These are phyloP conservation scores for Notolabrus celidotus DNA, from an alignment of 2,797 vertebrate genomes.

Conservation along the genomic window DNA sequence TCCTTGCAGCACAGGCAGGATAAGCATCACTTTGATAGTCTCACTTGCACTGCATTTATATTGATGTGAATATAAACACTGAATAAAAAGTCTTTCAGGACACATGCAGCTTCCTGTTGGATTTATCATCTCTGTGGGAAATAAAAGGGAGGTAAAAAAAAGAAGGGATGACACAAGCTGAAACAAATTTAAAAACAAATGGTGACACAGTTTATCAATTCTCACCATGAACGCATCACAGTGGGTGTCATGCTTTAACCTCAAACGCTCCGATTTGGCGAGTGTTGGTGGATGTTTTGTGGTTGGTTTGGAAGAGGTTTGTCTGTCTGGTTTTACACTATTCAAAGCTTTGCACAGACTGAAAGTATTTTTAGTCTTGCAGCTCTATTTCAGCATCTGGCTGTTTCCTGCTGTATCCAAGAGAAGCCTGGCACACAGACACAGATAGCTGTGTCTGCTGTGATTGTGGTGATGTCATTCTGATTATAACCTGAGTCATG, in stretches of 20 bases:
- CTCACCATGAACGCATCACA: constrained; percentile 2
- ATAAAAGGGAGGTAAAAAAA: constrained; percentile 13
- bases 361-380: constrained; percentile 57
- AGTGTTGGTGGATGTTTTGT: constrained; percentile 11
- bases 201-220: constrained; percentile 23
- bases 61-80: constrained; percentile 26
- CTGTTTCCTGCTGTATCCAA: constrained; percentile 44
- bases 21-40: constrained; percentile 43
- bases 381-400: constrained; percentile 50
- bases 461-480: constrained; percentile 58
- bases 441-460: constrained; percentile 40
- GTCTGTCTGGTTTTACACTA: constrained; percentile 42
- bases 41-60: constrained; percentile 13
- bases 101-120: constrained; percentile 17
- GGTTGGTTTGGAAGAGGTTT: constrained; percentile 29
- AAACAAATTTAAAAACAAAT: constrained; percentile 38
- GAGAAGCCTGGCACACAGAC: constrained; percentile 25
- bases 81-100: constrained; percentile 18
- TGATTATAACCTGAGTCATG: constrained; percentile 57
- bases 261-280: constrained; percentile 10
- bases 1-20: constrained; percentile 27
- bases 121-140: constrained; percentile 25
- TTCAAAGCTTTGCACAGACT: constrained; percentile 30
- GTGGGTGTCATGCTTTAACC: neutral
- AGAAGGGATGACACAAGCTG: constrained; percentile 31